Conservation (phyloP, 1,140 invertebrate genomes). For the Drosophila baimaii region DNA sequence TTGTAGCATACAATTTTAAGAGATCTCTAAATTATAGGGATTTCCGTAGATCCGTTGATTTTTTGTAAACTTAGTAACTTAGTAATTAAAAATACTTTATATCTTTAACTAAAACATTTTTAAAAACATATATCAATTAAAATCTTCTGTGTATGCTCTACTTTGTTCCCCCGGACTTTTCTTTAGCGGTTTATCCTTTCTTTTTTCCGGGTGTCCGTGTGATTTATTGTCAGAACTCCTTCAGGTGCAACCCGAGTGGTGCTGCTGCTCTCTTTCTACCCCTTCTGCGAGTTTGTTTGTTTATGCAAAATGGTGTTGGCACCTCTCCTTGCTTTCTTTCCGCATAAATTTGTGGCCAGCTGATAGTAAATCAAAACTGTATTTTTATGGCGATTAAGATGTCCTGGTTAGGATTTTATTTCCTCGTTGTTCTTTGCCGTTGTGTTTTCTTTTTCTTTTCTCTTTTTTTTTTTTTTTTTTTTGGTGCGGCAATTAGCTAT, state of each 20-base stretch:
- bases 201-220: slow-evolving; percentile 20
- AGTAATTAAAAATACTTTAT: too few relatives aligned
- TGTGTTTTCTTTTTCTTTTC: too few relatives aligned
- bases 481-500: slow-evolving; percentile 49
- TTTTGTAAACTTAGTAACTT: too few relatives aligned
- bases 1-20: too few relatives aligned
- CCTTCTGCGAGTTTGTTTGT: slow-evolving; percentile 19
- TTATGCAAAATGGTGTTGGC: slow-evolving; percentile 67
- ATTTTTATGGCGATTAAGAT: slow-evolving; percentile 72
- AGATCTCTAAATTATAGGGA: too few relatives aligned
- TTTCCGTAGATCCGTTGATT: too few relatives aligned
- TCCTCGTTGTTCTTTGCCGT: slow-evolving; percentile 15
- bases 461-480: not conserved
- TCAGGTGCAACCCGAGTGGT: slow-evolving; percentile 47
- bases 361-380: slow-evolving; percentile 76
- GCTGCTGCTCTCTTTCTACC: not conserved
- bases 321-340: slow-evolving; percentile 37
- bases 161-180: slow-evolving; percentile 34
- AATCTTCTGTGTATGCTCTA: slow-evolving; percentile 24
- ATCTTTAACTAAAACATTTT: too few relatives aligned
- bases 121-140: not conserved
- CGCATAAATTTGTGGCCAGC: slow-evolving; percentile 10
- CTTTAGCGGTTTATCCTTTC: slow-evolving; percentile 37
- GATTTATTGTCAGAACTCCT: slow-evolving; percentile 65
- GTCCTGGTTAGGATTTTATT: slow-evolving; percentile 57